Conservation (phyloP, 2,113 vertebrate species). For the Felis catus region F.catus_Fca126_mat1.0 CM031412.1:13420001-13420500, state of each 20-base stretch:
- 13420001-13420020: not conserved
- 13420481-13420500: not conserved
- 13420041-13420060: not conserved
- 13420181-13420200: not conserved
- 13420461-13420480: not conserved
- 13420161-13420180: not conserved
- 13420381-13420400: not conserved
- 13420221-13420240: not conserved
- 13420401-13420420: not conserved
- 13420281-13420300: not conserved
- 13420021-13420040: not conserved
- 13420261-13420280: not conserved
- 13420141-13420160: not conserved
- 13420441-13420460: not conserved
- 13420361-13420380: not conserved
- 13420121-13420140: not conserved
- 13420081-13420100: not conserved
- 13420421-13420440: not conserved
- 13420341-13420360: not conserved
- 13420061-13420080: not conserved
- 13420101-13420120: not conserved
- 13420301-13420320: not conserved
- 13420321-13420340: not conserved
- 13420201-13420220: not conserved
- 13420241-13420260: not conserved